Base-by-base conservation (phyloP, 1,140 invertebrate genomes). In the Eupristina koningsbergeri region DNA sequence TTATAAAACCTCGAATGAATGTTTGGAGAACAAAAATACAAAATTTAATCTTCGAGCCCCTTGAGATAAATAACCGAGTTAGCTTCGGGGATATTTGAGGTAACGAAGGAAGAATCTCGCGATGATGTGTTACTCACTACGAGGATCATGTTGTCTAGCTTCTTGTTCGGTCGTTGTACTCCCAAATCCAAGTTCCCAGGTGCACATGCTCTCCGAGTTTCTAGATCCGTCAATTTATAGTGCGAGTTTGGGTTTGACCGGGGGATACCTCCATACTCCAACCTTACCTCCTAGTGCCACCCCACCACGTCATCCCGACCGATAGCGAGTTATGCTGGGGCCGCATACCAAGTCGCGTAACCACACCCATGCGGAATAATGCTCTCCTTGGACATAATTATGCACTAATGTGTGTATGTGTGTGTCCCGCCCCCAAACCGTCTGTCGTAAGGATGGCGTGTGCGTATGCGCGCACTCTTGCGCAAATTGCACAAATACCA, bases 171-270 rank as follows among this genome's bases (percentile, higher is more conserved):
- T 76, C 19, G 36, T 41, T 73, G 71, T 77, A 81, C 67, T 85
- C 74, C 64, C 75, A 85, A 85, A 84, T 76, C 74, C 79, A 83
- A 86, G 86, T 87, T 79, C 53, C 84, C 80, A 84, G 85, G 87
- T 88, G 84, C 86, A 88, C 88, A 89, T 90, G 88, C 77, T 86
- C 86, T 87, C 74, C 85, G 86, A 36, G 80, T 79, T 86, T 86
- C 83, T 82, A 84, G 86, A 89, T 89, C 91, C 88, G 88, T 87
- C 89, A 92, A 91, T 92, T 92, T 92, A 92, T 92, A 92, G 89
- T 89, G 85, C 84, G 86, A 86, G 82, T 74, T 84, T 41, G 34
- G 61, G 47, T 31, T 22, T 29, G 1, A 47, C 15, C 58, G 71
- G 83, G 78, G 83, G 47, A 76, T 67, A 76, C 87, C 87, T 86